phyloP scores from a whole-genome alignment of 2,797 vertebrate species.

The Caiman crocodilus region DNA sequence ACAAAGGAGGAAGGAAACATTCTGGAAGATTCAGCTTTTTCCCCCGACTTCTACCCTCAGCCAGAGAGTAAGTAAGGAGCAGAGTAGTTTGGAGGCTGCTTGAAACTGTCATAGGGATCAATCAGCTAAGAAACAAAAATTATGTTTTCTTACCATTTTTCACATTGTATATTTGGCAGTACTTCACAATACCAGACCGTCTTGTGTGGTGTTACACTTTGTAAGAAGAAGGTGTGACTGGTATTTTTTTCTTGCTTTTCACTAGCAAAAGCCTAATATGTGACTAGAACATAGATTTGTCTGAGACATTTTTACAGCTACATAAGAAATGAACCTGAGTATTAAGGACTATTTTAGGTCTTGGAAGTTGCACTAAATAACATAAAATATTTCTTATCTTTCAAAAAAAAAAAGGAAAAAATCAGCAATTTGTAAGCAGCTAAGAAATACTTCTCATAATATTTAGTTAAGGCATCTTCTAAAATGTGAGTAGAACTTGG shows the following conservation, averaged over 20 bases:
- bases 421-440: too few species aligned
- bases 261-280: background rate
- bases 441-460: background rate
- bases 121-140: background rate
- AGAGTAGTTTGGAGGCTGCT: background rate
- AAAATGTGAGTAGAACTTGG: background rate
- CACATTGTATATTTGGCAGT: background rate
- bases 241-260: background rate
- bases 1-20: background rate
- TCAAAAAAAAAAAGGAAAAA: too few species aligned
- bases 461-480: background rate
- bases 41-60: background rate
- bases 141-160: background rate
- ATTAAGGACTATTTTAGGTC: background rate
- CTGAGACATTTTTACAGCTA: background rate
- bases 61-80: background rate
- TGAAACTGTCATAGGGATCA: background rate
- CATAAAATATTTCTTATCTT: slow-evolving; percentile 14
- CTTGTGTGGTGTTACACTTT: background rate
- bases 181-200: background rate
- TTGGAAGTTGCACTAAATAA: background rate
- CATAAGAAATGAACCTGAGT: background rate
- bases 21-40: background rate
- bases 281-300: accelerated
- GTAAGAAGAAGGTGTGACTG: background rate